phyloP scores from a whole-genome alignment of 2,113 vertebrate genomes.

The Daubentonia madagascariensis region DNA sequence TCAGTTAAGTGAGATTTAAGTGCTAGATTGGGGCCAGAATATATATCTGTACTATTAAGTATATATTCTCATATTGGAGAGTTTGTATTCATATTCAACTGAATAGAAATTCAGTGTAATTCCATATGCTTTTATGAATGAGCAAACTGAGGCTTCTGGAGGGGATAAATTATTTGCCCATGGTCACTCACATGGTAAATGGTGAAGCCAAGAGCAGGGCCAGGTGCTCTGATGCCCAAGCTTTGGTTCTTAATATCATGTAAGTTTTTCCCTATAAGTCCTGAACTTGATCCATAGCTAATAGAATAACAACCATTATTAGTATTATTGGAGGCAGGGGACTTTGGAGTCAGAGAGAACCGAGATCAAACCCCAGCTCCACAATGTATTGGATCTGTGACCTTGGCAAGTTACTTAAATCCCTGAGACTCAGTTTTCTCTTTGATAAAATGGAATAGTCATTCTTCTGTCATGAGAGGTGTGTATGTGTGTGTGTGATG shows the following conservation, averaged over 20 bases:
- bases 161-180: background rate
- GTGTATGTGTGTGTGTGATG: background rate
- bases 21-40: background rate
- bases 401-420: background rate
- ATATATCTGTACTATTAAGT: background rate
- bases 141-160: background rate
- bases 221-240: background rate
- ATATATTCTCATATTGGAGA: background rate
- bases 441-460: background rate
- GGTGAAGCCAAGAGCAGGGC: background rate
- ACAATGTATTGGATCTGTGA: background rate
- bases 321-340: background rate
- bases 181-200: background rate
- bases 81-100: background rate
- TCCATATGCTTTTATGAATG: background rate
- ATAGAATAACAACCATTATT: background rate
- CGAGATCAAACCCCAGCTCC: background rate
- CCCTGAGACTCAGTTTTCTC: background rate
- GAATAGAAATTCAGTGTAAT: constrained; percentile 22
- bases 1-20: constrained; percentile 18
- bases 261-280: background rate
- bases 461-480: background rate
- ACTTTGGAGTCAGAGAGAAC: background rate
- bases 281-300: background rate
- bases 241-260: background rate